Conservation (phyloP, 2,797 vertebrate species). For the Glossophaga mutica region DNA sequence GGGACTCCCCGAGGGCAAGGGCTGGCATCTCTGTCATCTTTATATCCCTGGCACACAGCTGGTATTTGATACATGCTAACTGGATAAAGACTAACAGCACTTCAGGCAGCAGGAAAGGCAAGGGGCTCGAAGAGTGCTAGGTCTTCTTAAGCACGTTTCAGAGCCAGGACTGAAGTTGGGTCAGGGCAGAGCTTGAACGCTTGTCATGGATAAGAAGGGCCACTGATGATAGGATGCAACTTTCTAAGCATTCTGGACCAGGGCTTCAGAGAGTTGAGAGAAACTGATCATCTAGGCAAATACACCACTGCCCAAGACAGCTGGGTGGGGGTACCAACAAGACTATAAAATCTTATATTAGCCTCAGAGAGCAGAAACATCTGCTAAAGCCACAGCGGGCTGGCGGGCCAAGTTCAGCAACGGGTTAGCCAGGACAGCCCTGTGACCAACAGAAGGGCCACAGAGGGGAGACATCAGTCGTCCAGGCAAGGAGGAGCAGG, state of each 20-base stretch:
- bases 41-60: neutral
- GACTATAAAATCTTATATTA: slow-evolving; percentile 64
- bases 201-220: neutral
- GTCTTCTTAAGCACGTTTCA: neutral
- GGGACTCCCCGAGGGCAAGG: neutral
- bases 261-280: slow-evolving; percentile 30
- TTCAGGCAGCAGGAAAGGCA: neutral
- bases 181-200: neutral
- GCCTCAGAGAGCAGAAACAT: slow-evolving; percentile 74
- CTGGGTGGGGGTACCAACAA: slow-evolving; percentile 53
- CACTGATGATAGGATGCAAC: neutral
- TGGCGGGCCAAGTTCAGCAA: slow-evolving; percentile 66
- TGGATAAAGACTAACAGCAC: neutral
- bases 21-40: neutral
- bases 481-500: neutral
- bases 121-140: neutral
- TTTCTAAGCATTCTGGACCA: slow-evolving; percentile 68
- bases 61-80: neutral
- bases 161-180: neutral
- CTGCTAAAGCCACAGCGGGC: slow-evolving; percentile 60
- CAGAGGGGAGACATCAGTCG: slow-evolving; percentile 20
- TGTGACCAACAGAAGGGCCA: slow-evolving; percentile 42
- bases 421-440: slow-evolving; percentile 69
- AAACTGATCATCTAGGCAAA: slow-evolving; percentile 56
- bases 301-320: slow-evolving; percentile 49